These are phyloP conservation scores for Oryzias woworae DNA, from an alignment of 2,113 vertebrate genomes.

Conservation along the genomic window DNA sequence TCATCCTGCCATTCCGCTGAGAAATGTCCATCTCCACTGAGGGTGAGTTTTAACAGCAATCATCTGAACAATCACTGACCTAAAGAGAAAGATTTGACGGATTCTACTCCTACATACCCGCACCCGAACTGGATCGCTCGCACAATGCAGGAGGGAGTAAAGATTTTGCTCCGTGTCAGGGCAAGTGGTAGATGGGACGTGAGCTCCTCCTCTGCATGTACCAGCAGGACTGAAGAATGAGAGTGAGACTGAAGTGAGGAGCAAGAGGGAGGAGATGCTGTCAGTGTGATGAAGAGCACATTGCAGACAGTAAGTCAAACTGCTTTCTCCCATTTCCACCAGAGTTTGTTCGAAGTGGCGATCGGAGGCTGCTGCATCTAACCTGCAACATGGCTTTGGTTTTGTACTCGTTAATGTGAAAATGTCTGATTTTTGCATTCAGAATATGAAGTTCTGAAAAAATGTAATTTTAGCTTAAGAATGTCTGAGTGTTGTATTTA, in stretches of 20 bases:
- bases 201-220: conserved; percentile 57
- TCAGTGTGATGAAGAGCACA: conserved; percentile 54
- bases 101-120: conserved; percentile 9
- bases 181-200: conserved; percentile 50
- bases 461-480: too few relatives aligned
- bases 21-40: conserved; percentile 66
- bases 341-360: conserved; percentile 32
- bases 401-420: neutral
- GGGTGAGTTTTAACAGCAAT: conserved; percentile 68
- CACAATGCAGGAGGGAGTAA: conserved; percentile 62
- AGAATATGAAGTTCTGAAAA: too few relatives aligned
- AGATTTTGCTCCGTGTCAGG: conserved; percentile 68
- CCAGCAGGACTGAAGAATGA: conserved; percentile 36
- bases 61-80: conserved; percentile 74
- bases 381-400: neutral
- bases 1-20: conserved; percentile 65
- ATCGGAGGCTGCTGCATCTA: conserved; percentile 11
- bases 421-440: neutral
- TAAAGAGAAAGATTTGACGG: conserved; percentile 70
- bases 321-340: conserved; percentile 23
- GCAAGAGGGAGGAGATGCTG: conserved; percentile 49
- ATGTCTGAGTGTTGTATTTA: too few relatives aligned
- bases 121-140: conserved; percentile 20
- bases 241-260: conserved; percentile 19
- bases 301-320: conserved; percentile 19